These are phyloP conservation scores for Diplazon laetatorius DNA, from an alignment of 2,888 invertebrate species.

Conservation along the genomic window DNA sequence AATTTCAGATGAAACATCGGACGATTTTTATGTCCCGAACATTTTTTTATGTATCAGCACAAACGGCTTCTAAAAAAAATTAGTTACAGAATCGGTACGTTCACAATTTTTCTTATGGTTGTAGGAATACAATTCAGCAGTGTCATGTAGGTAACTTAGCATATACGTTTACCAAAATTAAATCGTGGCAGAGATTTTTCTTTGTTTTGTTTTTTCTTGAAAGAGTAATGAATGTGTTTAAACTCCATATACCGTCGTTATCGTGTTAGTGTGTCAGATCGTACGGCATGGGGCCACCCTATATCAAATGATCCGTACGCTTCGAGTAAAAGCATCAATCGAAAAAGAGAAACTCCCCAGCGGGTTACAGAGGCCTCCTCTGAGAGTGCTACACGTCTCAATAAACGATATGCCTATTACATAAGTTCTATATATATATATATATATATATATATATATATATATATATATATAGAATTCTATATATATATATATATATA, in stretches of 20 bases:
- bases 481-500: constrained; percentile 33
- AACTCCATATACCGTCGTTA: too few relatives aligned
- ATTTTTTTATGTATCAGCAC: too few relatives aligned
- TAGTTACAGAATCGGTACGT: too few relatives aligned
- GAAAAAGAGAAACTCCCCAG: constrained; percentile 25
- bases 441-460: constrained; percentile 19
- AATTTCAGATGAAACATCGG: background rate
- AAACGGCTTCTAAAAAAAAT: too few relatives aligned
- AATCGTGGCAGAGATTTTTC: too few relatives aligned
- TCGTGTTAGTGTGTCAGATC: background rate
- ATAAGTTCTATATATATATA: constrained; percentile 30
- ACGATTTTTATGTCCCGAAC: background rate
- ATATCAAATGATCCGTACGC: constrained; percentile 1
- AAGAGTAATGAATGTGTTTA: too few relatives aligned
- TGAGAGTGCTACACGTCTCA: constrained; percentile 39
- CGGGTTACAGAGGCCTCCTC: constrained; percentile 8
- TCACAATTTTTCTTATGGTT: too few relatives aligned
- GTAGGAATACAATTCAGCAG: too few relatives aligned
- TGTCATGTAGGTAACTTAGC: too few relatives aligned
- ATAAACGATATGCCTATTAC: constrained; percentile 37
- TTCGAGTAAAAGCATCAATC: constrained; percentile 16
- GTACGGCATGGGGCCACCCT: background rate
- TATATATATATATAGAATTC: constrained; percentile 22
- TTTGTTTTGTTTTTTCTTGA: too few relatives aligned
- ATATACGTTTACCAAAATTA: too few relatives aligned